Evolutionary conservation across 1,140 invertebrate genomes (phyloP).

Genomic region (Diuraphis noxia): DNA sequence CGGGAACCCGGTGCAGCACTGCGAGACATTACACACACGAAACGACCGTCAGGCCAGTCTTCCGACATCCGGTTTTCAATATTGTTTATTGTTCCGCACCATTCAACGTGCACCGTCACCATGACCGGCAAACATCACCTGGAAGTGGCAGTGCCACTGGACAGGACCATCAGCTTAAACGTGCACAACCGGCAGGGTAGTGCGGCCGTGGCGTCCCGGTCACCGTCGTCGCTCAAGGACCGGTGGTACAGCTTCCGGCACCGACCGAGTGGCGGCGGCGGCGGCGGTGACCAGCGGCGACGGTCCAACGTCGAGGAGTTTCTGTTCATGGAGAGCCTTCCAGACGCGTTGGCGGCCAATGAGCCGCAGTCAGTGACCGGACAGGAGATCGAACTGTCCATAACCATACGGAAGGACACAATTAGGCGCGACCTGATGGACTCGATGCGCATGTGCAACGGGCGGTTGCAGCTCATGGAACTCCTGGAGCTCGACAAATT

Average conservation of each 20-base stretch:
- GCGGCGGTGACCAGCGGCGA: background rate
- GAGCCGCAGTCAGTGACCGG: conserved; percentile 64
- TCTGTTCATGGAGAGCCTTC: conserved; percentile 52
- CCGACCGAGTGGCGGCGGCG: conserved; percentile 18
- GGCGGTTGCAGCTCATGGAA: conserved; percentile 69
- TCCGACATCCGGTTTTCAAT: background rate
- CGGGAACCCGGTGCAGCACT: background rate
- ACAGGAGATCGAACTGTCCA: conserved; percentile 65
- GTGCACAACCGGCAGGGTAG: conserved; percentile 40
- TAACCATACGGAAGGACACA: conserved; percentile 74
- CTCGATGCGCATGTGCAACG: conserved; percentile 70
- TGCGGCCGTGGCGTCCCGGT: background rate
- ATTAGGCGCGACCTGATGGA: conserved; percentile 72
- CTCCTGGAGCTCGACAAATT: conserved; percentile 70
- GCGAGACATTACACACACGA: background rate
- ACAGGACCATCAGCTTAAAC: conserved; percentile 46
- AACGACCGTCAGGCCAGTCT: background rate
- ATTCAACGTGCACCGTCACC: background rate
- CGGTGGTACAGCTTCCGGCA: conserved; percentile 53
- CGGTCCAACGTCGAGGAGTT: conserved; percentile 52
- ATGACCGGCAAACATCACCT: conserved; percentile 17
- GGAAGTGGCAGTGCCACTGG: conserved; percentile 34
- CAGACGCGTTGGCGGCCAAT: background rate
- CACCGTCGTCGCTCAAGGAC: conserved; percentile 50
- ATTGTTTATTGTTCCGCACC: background rate